Base-by-base conservation (phyloP, 2,797 vertebrate species). In the Sebastes melanostomus region DNA sequence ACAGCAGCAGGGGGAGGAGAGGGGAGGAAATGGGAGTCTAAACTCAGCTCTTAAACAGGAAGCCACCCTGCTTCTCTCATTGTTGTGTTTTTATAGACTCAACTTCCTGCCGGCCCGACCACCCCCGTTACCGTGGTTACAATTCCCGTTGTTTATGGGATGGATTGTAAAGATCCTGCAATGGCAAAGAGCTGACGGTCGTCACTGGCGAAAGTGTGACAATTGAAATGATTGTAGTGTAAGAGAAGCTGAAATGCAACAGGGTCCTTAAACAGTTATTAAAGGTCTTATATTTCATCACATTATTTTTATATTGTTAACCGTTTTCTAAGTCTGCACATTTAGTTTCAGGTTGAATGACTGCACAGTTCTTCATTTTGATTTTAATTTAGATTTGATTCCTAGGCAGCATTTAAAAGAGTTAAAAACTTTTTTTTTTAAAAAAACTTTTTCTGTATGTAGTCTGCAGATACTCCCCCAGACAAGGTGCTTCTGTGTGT, bases 41-140 rank as follows among this genome's bases (percentile, higher is more conserved):
- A 94, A 95, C 92, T 93, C 88, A 91, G 93, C 93, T 87, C 92
- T 92, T 74, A 91, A 94, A 96, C 95, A 96, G 95, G 95, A 96
- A 96, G 93, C 91, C 89, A 86, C 90, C 87, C 86, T 75, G 83
- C 87, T 91, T 93, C 90, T 93, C 85, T 92, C 87, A 93, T 93
- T 95, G 94, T 94, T 94, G 87, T 92, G 88, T 92, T 94, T 95
- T 95, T 95, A 94, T 94, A 94, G 91, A 92, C 81, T 86, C 63
- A 34, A 88, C 93, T 95, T 95, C 94, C 94, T 93, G 93, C 86
- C 66, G 38, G 86, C 78, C 77, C 42, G 74, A 62, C 82, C 14
- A n/a, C 81, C 90, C 81, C 72, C 4, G 76, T 95, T 88, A 78
- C 94, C 83, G 90, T 76, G 82, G 93, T 77, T 86, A 92, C 92